A percentile compares a stretch with the other conserved stretches of the same genome.
These are phyloP conservation scores for Rhagoletis zephyria DNA, from an alignment of 1,140 invertebrate genomes.

Conservation along the genomic window DNA sequence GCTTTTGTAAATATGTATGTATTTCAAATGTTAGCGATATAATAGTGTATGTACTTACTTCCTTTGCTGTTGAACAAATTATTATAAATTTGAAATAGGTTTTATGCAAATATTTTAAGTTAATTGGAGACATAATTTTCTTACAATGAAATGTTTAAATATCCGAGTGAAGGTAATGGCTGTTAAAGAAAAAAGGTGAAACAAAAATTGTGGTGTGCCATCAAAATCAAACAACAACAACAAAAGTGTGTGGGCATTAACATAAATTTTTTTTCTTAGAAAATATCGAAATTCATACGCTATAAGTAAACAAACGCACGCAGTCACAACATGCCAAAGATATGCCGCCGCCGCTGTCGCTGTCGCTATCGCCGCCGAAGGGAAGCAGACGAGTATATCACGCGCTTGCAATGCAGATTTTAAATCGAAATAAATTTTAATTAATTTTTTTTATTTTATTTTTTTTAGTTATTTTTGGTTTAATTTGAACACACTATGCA, in stretches of 20 bases:
- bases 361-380: no score
- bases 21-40: not conserved
- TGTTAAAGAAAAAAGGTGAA: not conserved
- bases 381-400: not conserved
- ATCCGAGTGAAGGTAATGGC: no score
- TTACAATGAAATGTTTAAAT: no score
- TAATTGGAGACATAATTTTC: no score
- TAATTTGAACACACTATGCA: not conserved
- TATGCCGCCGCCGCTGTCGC: not conserved
- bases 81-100: not conserved
- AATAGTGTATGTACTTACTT: conserved; percentile 40
- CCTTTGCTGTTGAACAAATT: conserved; percentile 2
- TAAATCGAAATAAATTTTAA: conserved; percentile 1
- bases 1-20: not conserved
- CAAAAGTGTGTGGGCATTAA: not conserved
- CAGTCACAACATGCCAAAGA: conserved; percentile 37
- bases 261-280: not conserved
- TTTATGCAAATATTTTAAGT: not conserved
- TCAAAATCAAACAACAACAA: not conserved
- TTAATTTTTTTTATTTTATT: not conserved
- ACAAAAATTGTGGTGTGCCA: not conserved
- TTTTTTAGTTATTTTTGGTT: not conserved
- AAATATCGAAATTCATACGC: not conserved
- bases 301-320: conserved; percentile 5
- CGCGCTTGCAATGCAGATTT: conserved; percentile 34